Base-by-base conservation (phyloP, 2,797 vertebrate species). In the Trachops cirrhosus region DNA sequence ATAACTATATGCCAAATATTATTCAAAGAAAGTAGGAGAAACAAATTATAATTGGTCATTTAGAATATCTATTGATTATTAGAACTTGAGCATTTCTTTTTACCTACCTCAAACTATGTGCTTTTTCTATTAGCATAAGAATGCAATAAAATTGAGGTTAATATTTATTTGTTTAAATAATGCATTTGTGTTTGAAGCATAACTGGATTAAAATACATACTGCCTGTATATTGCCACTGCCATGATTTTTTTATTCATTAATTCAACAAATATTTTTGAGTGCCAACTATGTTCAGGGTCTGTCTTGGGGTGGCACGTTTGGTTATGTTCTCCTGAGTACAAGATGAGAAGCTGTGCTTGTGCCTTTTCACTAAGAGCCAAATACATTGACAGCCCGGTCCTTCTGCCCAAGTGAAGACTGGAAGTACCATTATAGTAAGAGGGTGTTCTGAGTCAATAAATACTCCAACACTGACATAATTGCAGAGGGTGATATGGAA, bases 1-100 rank as follows among this genome's bases (percentile, higher is more conserved):
- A 67, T 46, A 70, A 57, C 7, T 44, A 7, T 71, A 46, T 9
- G 2, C 54, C 83, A 91, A 89, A 46, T 70, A 68, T 19, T 48
- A 68, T 39, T 73, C 52, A 78, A 89, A 93, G 73, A 88, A 95
- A 93, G 46, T 29, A 94, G 34, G 11, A 59, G 16, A 83, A 94
- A 93, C 32, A 82, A 59, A 90, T 68, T n/a, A 57, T 34, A 91
- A 41, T 44, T 77, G 46, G 10, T 37, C n/a, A 52, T 68, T 94
- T 91, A 59, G 4, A 82, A 62, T 77, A 67, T 4, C 39, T 67
- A 9, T 9, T 5, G 86, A 29, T 59, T 8, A 2, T 91, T 84
- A 62, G 77, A 44, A 90, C 21, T 84, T 39, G 62, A 93, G 41
- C 22, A 9, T 59, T 86, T 73, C 9, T 21, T 93, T 75, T 87